Percentiles rank a stretch among this genome's conserved stretches.
These are phyloP conservation scores for Bradypodion ventrale DNA, from an alignment of 2,797 vertebrate genomes.

Conservation along the genomic window DNA sequence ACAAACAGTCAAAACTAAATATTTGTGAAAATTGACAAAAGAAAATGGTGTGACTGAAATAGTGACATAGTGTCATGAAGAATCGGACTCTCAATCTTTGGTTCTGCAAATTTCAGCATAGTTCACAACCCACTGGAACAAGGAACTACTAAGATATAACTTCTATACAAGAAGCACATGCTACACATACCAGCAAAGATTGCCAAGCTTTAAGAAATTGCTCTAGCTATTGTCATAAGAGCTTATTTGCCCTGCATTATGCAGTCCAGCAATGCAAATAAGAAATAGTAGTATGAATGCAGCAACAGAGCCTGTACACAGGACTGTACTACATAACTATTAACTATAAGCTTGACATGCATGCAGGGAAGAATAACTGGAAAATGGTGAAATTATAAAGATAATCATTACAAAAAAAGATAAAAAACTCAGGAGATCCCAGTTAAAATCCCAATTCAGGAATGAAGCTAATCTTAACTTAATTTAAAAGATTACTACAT, in stretches of 20 bases:
- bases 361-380: not conserved
- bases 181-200: not conserved
- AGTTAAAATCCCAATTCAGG: too few species aligned
- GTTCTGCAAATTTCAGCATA: conserved; percentile 42
- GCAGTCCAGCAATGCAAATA: too few species aligned
- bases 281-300: too few species aligned
- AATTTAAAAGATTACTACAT: too few species aligned
- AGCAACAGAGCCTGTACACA: too few species aligned
- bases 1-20: conserved; percentile 16
- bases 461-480: too few species aligned
- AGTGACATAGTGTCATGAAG: too few species aligned
- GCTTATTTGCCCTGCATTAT: not conserved
- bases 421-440: too few species aligned
- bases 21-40: conserved; percentile 12
- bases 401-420: too few species aligned
- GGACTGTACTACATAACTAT: not conserved
- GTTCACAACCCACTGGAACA: conserved; percentile 51
- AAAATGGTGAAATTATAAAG: too few species aligned
- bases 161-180: conserved; percentile 9
- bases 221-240: not conserved
- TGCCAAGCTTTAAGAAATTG: not conserved
- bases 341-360: not conserved
- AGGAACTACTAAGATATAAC: conserved; percentile 40
- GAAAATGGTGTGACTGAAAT: conserved; percentile 5
- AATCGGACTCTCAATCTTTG: too few species aligned